Conservation (phyloP, 2,888 invertebrate genomes). For the Stenoptilia bipunctidactyla region DNA sequence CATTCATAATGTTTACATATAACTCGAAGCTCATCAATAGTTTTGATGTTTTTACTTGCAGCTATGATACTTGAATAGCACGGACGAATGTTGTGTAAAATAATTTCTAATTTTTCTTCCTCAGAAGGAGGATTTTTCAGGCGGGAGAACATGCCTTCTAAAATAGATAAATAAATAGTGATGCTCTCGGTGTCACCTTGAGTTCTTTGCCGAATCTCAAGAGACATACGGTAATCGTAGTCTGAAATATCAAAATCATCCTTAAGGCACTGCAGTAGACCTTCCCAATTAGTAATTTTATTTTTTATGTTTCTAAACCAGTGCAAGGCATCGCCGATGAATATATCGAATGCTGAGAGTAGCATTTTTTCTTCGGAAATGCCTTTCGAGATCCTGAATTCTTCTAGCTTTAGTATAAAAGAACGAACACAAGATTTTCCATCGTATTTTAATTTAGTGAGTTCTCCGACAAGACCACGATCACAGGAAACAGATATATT, state of each 20-base stretch:
- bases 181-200: slow-evolving; percentile 7
- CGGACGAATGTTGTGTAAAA: slow-evolving; percentile 17
- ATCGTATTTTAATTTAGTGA: neutral
- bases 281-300: neutral
- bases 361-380: neutral
- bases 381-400: neutral
- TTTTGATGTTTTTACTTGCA: slow-evolving; percentile 1
- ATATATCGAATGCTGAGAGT: neutral
- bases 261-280: neutral
- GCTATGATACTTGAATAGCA: slow-evolving; percentile 14
- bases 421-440: slow-evolving; percentile 5
- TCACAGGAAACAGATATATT: slow-evolving; percentile 4
- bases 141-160: slow-evolving; percentile 17
- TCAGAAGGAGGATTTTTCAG: slow-evolving; percentile 12
- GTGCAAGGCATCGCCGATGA: neutral
- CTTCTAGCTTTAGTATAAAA: slow-evolving; percentile 1
- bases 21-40: slow-evolving; percentile 4
- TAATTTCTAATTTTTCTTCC: slow-evolving; percentile 16
- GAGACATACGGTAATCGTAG: slow-evolving; percentile 4
- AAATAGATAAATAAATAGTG: slow-evolving; percentile 16
- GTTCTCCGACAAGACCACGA: slow-evolving; percentile 1
- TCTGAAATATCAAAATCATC: neutral
- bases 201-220: slow-evolving; percentile 4
- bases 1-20: slow-evolving; percentile 15
- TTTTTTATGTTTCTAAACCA: neutral